phyloP scores from a whole-genome alignment of 2,797 vertebrate genomes.

The Botia kubotai region DNA sequence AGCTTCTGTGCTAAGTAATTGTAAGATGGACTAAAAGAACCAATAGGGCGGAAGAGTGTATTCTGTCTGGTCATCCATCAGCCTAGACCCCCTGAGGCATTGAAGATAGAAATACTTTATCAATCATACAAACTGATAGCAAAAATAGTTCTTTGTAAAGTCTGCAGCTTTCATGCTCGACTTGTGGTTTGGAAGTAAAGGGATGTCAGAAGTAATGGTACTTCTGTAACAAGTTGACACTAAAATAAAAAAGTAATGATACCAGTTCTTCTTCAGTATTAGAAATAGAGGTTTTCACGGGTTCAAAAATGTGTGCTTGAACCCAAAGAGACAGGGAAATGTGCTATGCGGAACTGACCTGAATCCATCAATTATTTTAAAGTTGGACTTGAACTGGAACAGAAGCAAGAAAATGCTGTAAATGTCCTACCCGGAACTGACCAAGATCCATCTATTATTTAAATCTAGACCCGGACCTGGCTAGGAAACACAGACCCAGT shows the following conservation, averaged over 20 bases:
- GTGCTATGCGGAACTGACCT: too few species aligned
- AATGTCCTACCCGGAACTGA: too few species aligned
- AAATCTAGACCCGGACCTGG: too few species aligned
- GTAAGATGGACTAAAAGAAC: neutral
- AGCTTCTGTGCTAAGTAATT: neutral
- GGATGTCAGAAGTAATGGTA: neutral
- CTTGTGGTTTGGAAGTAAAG: neutral
- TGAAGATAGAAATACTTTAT: slow-evolving; percentile 14
- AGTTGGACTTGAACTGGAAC: too few species aligned
- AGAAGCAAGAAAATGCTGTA: too few species aligned
- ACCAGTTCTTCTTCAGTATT: neutral
- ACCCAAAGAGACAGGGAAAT: too few species aligned
- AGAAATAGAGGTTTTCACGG: neutral
- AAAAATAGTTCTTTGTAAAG: slow-evolving; percentile 9
- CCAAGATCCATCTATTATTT: too few species aligned
- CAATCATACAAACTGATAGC: slow-evolving; percentile 6
- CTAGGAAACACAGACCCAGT: too few species aligned
- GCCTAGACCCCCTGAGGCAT: neutral
- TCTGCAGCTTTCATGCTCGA: neutral
- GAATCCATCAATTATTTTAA: too few species aligned
- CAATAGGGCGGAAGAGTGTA: neutral
- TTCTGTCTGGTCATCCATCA: slow-evolving; percentile 17
- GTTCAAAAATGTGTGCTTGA: too few species aligned
- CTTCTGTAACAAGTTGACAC: neutral
- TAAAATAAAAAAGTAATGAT: too few species aligned